A percentile compares a stretch with the other conserved stretches of the same genome.
Evolutionary conservation across 2,888 invertebrate genomes (phyloP).

Genomic region (Argyresthia albistria): DNA sequence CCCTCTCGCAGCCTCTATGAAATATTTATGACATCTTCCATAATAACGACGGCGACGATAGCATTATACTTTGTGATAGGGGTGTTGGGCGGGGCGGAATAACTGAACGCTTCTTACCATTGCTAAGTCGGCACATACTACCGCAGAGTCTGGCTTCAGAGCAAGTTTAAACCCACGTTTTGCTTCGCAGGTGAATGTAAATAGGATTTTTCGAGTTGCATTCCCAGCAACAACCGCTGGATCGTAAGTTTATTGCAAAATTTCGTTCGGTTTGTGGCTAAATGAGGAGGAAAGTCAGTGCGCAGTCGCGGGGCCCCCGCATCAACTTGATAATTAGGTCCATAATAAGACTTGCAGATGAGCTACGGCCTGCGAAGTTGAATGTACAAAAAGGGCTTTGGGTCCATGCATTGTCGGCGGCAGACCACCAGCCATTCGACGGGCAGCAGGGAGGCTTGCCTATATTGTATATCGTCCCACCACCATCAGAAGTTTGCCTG

Average conservation of each 20-base stretch:
- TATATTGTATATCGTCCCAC: constrained; percentile 64
- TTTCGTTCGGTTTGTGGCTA: constrained; percentile 8
- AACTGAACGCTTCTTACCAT: constrained; percentile 69
- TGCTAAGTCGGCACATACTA: constrained; percentile 48
- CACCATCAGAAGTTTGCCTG: constrained; percentile 73
- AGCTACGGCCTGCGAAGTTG: constrained; percentile 78
- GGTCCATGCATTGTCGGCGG: constrained; percentile 66
- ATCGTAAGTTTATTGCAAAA: constrained; percentile 4
- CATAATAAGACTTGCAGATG: constrained; percentile 93
- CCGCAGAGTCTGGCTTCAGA: constrained; percentile 12
- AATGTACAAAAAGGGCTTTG: constrained; percentile 80
- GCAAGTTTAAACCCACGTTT: constrained; percentile 21
- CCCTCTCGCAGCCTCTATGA: constrained; percentile 55
- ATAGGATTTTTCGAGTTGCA: constrained; percentile 17
- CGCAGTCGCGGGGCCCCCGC: constrained; percentile 76
- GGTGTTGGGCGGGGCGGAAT: constrained; percentile 69
- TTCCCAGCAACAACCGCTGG: neutral
- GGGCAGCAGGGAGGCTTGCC: constrained; percentile 37
- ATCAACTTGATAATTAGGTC: constrained; percentile 93
- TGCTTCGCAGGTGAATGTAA: constrained; percentile 37
- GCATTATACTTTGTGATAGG: constrained; percentile 76
- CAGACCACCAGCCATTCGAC: constrained; percentile 22
- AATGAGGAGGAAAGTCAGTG: constrained; percentile 23
- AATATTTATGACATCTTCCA: constrained; percentile 72
- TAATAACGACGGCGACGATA: constrained; percentile 69